Base-by-base conservation (phyloP, 2,113 vertebrate genomes). In the Phainopepla nitens region DNA sequence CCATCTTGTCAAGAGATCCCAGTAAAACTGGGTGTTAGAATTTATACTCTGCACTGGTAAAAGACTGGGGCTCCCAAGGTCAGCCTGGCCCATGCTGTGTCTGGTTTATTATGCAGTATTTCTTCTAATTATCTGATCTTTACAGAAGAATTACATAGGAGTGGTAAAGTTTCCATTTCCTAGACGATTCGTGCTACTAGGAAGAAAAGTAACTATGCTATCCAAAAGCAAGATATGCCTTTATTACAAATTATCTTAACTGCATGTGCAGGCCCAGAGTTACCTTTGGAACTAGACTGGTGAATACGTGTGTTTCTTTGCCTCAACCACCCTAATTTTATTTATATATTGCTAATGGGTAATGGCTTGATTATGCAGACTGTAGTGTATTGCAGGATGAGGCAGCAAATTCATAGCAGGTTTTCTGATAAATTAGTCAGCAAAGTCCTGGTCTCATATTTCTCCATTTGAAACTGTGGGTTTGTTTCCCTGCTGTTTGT, bases 31-130 rank as follows among this genome's bases (percentile, higher is more conserved):
- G 82, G 31, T 29, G 15, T 15, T 13, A 18, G 39, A 60, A 87
- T 96, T 97, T 96, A 94, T 95, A 96, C 15, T 19, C 61, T 60
- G 20, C 24, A 7, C 13, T 24, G 56, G 39, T 58, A 19, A 15
- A 68, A 62, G 8, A 39, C 13, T 44, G 61, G 9, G 13, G 51
- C 2, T 75, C 17, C 49, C 49, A 90, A 85, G 87, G 90, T 78
- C 87, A 76, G 44, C 19, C 21, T 75, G 44, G 13, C 12, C 49
- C 31, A 25, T 22, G 10, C 11, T 50, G 2, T 13, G 8, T 18
- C 41, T 71, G 22, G 41, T 89, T 25, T 58, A 61, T 82, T 68
- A 23, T 6, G 33, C n/a, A 75, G 29, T 22, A 47, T 25, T 85
- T 89, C 93, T 95, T 47, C 89, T 71, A 44, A 36, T 44, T 71